Conservation (phyloP, 1,140 invertebrate genomes). For the Heliothis virescens region DNA sequence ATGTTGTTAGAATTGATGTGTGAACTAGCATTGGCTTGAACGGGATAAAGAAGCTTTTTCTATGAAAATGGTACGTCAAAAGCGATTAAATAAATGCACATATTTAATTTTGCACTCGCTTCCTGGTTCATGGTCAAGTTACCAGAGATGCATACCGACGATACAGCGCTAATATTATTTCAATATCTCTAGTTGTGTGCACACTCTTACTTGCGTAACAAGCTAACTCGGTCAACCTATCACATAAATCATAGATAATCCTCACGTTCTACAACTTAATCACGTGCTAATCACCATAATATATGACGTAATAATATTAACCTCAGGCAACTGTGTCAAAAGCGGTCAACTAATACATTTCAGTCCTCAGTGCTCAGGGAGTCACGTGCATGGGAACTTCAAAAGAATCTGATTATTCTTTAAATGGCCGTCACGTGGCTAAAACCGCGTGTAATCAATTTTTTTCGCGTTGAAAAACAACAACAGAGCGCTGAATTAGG, state of each 20-base stretch:
- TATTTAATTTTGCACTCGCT: no score
- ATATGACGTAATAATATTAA: background rate
- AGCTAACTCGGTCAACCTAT: background rate
- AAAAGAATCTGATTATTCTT: background rate
- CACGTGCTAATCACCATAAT: background rate
- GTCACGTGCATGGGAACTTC: background rate
- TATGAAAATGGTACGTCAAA: no score
- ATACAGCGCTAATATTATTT: no score
- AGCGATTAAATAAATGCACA: no score
- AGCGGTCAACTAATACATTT: background rate
- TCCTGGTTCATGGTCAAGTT: no score
- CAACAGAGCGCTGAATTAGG: background rate
- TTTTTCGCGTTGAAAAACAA: background rate
- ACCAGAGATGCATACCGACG: no score
- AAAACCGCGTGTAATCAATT: background rate
- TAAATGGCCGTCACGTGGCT: slow-evolving; percentile 1
- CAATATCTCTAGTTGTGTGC: no score
- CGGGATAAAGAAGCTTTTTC: no score
- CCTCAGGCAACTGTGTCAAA: background rate
- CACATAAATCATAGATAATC: background rate
- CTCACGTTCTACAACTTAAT: slow-evolving; percentile 1
- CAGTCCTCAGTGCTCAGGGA: background rate
- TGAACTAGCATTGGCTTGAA: no score
- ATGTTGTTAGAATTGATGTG: no score
- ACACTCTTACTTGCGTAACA: background rate